These are phyloP conservation scores for Pterobdella sp. DNA, from an alignment of 2,888 invertebrate species.

Conservation along the genomic window DNA sequence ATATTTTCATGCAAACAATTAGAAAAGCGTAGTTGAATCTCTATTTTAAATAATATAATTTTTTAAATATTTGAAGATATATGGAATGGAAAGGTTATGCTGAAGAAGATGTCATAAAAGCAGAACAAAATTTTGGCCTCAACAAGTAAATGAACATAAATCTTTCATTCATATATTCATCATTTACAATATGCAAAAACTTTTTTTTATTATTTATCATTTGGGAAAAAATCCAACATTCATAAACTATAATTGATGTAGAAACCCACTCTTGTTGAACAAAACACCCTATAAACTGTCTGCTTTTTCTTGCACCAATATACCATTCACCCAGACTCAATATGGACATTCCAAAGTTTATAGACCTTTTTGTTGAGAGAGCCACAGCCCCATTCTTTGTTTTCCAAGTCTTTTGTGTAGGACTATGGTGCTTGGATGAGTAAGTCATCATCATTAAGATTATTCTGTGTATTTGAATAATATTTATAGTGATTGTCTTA, in stretches of 20 bases:
- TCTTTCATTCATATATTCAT: not conserved
- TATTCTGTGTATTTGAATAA: not conserved
- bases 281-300: no score
- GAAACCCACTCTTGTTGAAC: no score
- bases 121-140: slow-evolving; percentile 75
- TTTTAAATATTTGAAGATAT: slow-evolving; percentile 37
- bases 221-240: no score
- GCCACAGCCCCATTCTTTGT: slow-evolving; percentile 99
- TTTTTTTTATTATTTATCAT: no score
- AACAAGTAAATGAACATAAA: slow-evolving; percentile 63
- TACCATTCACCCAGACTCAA: slow-evolving; percentile 56
- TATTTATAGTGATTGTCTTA: not conserved
- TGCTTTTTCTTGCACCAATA: no score
- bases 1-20: no score
- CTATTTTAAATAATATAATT: not conserved
- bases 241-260: no score
- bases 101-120: slow-evolving; percentile 68
- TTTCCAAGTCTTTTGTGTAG: slow-evolving; percentile 98
- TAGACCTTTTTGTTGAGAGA: slow-evolving; percentile 89
- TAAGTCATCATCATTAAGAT: slow-evolving; percentile 1
- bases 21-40: no score
- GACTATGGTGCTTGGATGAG: slow-evolving; percentile 95
- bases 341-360: slow-evolving; percentile 87
- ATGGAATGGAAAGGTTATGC: slow-evolving; percentile 74
- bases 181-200: not conserved